Evolutionary conservation across 2,888 invertebrate genomes (phyloP).

Genomic region (Ommatoiulus sabulosus): DNA sequence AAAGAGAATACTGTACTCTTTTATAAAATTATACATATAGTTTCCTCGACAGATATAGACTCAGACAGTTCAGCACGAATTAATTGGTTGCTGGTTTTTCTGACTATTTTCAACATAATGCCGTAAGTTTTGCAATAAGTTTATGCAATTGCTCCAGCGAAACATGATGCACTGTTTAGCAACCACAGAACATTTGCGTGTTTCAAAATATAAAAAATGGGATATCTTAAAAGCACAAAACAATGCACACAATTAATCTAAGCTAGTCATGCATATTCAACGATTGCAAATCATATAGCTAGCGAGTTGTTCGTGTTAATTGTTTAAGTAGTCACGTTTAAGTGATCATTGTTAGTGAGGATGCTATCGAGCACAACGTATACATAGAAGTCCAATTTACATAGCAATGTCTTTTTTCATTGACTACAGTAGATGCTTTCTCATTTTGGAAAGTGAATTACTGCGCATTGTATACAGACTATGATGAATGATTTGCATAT

Average conservation of each 20-base stretch:
- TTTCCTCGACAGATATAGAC: too few relatives aligned
- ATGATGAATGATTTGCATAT: slow-evolving; percentile 27
- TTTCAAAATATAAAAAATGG: not conserved
- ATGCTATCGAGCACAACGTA: slow-evolving; percentile 1
- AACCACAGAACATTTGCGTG: not conserved
- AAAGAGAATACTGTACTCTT: too few relatives aligned
- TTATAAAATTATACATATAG: too few relatives aligned
- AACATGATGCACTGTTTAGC: too few relatives aligned
- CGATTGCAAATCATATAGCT: not conserved
- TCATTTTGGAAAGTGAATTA: not conserved
- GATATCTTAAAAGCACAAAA: not conserved
- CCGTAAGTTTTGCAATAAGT: too few relatives aligned
- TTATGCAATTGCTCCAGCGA: too few relatives aligned
- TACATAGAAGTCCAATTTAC: not conserved
- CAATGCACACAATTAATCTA: not conserved
- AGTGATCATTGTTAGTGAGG: not conserved
- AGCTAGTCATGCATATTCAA: not conserved
- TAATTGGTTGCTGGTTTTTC: too few relatives aligned
- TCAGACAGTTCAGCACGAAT: too few relatives aligned
- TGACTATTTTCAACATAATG: too few relatives aligned
- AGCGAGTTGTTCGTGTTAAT: not conserved
- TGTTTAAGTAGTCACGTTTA: slow-evolving; percentile 43
- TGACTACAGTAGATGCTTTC: not conserved
- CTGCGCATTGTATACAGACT: not conserved
- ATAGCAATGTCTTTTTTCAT: not conserved